These are phyloP conservation scores for Argopecten irradians DNA, from an alignment of 1,140 invertebrate species.

Conservation along the genomic window DNA sequence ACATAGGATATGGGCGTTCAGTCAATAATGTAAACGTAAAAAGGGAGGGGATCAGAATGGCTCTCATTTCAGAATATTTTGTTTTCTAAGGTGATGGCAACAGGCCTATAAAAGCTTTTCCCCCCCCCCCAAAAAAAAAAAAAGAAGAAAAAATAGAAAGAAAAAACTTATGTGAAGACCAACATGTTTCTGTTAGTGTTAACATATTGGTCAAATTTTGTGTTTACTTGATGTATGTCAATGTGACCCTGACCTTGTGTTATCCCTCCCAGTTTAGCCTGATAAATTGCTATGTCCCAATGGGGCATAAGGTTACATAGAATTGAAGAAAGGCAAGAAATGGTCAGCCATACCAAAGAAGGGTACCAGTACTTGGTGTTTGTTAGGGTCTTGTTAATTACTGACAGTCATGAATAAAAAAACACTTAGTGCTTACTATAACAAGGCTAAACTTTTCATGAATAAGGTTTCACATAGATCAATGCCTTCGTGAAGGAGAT, in stretches of 20 bases:
- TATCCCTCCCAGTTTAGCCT: neutral
- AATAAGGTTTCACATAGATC: neutral
- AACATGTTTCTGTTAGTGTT: too few relatives aligned
- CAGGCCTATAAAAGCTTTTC: too few relatives aligned
- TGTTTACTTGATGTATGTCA: neutral
- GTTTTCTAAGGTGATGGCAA: too few relatives aligned
- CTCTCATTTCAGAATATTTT: too few relatives aligned
- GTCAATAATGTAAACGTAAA: too few relatives aligned
- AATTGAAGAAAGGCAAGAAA: neutral
- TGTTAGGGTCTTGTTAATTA: neutral
- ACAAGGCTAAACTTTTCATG: constrained; percentile 21
- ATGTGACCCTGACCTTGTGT: neutral
- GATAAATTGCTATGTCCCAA: neutral
- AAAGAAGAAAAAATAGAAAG: too few relatives aligned
- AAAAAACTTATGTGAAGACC: too few relatives aligned
- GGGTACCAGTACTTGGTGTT: neutral
- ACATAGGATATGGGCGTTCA: too few relatives aligned
- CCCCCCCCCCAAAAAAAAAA: too few relatives aligned
- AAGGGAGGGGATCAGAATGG: too few relatives aligned
- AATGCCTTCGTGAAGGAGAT: neutral
- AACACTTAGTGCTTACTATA: neutral
- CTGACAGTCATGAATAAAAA: constrained; percentile 7
- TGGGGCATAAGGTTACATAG: neutral
- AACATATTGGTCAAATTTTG: neutral
- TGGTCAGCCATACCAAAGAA: neutral